Evolutionary conservation across 2,113 vertebrate species (phyloP).

Genomic region (Sinocyclocheilus grahami): DNA sequence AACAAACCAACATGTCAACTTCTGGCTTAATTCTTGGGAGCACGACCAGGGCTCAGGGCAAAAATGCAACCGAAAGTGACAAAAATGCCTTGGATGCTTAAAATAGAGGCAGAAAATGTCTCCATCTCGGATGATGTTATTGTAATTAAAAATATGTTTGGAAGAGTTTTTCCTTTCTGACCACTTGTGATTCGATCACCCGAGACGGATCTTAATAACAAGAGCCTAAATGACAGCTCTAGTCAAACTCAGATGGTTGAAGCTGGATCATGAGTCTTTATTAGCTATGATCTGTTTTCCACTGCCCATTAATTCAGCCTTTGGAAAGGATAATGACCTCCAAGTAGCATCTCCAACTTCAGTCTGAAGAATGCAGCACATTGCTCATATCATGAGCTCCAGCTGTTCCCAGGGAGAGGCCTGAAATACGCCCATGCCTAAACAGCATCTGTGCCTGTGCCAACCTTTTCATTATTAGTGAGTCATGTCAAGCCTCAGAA

Average conservation of each 20-base stretch:
- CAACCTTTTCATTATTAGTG: slow-evolving; percentile 1
- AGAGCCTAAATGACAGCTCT: too few relatives aligned
- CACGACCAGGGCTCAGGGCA: not conserved
- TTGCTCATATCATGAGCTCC: slow-evolving; percentile 22
- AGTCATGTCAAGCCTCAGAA: slow-evolving; percentile 4
- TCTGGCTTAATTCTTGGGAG: not conserved
- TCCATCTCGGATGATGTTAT: not conserved
- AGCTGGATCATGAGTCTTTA: too few relatives aligned
- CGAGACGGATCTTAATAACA: too few relatives aligned
- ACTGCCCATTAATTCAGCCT: too few relatives aligned
- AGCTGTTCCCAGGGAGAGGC: slow-evolving; percentile 31
- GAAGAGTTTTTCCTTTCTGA: not conserved
- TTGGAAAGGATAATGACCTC: too few relatives aligned
- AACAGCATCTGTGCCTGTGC: slow-evolving; percentile 23
- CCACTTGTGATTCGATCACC: too few relatives aligned
- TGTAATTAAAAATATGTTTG: not conserved
- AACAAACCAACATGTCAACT: not conserved
- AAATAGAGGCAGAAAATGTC: not conserved
- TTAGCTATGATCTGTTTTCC: too few relatives aligned
- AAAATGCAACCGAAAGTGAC: not conserved
- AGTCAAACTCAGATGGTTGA: too few relatives aligned
- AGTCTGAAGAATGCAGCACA: not conserved
- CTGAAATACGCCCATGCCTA: slow-evolving; percentile 19
- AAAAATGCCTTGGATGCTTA: not conserved
- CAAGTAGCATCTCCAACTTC: not conserved